Conservation (phyloP, 2,113 vertebrate species). For the Pygoscelis adeliae region DNA sequence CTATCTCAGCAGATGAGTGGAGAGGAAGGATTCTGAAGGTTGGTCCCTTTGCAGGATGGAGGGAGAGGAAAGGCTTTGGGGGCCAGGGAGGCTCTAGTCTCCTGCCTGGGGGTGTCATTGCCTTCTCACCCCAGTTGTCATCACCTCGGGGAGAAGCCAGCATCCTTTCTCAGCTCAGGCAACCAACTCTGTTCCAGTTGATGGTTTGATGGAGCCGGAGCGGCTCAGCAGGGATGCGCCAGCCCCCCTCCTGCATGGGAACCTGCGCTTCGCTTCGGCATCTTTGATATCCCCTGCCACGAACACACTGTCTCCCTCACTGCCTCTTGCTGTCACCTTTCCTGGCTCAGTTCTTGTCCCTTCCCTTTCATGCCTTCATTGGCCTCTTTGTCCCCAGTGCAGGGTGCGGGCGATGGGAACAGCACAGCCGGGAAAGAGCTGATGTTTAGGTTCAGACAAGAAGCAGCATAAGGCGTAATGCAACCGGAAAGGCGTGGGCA, state of each 20-base stretch:
- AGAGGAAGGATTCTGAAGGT: not conserved
- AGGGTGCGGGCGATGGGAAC: not conserved
- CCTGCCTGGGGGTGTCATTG: not conserved
- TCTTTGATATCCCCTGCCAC: not conserved
- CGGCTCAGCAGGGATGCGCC: not conserved
- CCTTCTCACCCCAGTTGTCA: not conserved
- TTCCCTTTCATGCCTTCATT: accelerated
- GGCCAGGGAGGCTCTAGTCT: not conserved
- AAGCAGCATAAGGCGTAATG: not conserved
- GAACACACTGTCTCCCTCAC: accelerated
- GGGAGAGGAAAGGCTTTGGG: not conserved
- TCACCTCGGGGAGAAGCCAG: not conserved
- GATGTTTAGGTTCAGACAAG: not conserved
- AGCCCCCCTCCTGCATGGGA: accelerated
- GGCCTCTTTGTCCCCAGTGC: accelerated
- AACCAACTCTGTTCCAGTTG: not conserved
- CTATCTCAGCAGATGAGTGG: not conserved
- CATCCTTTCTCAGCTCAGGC: not conserved
- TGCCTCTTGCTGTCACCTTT: not conserved
- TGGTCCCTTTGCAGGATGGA: not conserved
- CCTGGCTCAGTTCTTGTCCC: not conserved
- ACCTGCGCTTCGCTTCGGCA: accelerated
- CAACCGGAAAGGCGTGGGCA: not conserved
- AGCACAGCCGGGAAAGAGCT: not conserved
- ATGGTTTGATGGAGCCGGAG: not conserved